Evolutionary conservation across 2,113 vertebrate species (phyloP), one percentile per base, ranked within the genome.

Genomic region (Natator depressus): DNA sequence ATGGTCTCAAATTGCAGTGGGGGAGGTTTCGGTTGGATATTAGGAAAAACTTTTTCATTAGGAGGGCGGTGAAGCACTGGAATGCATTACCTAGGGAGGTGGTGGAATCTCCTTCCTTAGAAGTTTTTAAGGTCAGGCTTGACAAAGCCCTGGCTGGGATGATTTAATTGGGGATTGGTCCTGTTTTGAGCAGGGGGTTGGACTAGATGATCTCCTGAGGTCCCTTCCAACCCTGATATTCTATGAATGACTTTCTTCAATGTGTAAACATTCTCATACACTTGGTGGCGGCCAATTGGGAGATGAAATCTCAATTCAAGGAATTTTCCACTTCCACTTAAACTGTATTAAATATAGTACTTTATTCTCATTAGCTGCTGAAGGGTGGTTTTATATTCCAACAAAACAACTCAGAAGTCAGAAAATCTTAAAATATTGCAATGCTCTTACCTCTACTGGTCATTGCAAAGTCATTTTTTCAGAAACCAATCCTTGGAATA

Each of bases 281-380:
- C 54, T 89, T 94, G 85, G 84, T 89, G 85, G 91, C 49, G 79
- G 53, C 76, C 27, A 93, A 78, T 93, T 97, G 92, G 81, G 95
- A 96, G 62, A 9, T 96, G 62, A 88, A 90, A 53, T 84, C 69
- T 80, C 82, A 89, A 89, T 90, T 94, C 96, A 95, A 92, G 76
- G 19, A 94, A 96, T 95, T 96, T 87, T 94, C 80, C 25, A 51
- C 91, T 95, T 85, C n/a, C 50, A 87, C 84, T 97, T 96, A 97
- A 93, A 94, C 51, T 92, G 42, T 91, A 93, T 96, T 96, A 93
- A 97, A 92, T 93, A 96, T 85, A 96, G 94, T 96, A 91, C 69
- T 94, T 97, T 42, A 51, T 95, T 95, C 94, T 97, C 80, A 91
- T 96, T 91, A 95, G 47, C 29, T 83, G 82, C 53, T 87, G 82